Percentiles rank a stretch among this genome's conserved stretches.
phyloP scores from a whole-genome alignment of 2,888 invertebrate species.

The Carterocephalus palaemon region DNA sequence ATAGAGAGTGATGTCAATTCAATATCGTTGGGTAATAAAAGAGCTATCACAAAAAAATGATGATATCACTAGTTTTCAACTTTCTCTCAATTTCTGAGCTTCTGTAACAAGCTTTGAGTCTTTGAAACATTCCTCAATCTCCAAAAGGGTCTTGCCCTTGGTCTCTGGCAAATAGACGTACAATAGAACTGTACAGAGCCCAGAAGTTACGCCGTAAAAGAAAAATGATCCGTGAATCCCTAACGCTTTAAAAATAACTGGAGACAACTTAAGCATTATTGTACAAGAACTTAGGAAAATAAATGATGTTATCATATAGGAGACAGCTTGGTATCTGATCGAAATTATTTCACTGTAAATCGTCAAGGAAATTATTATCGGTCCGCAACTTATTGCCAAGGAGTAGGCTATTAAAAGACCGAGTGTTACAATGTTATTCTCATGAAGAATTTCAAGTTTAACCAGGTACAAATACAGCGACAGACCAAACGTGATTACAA shows the following conservation, averaged over 20 bases:
- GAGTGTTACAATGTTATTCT: neutral
- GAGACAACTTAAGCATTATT: conserved; percentile 5
- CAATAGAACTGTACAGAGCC: conserved; percentile 25
- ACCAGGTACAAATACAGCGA: conserved; percentile 10
- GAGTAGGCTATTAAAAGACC: conserved; percentile 7
- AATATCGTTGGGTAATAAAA: no score
- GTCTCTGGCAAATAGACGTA: conserved; percentile 36
- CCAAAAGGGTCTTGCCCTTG: conserved; percentile 36
- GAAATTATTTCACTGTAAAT: conserved; percentile 13
- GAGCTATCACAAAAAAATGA: no score
- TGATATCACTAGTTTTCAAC: no score
- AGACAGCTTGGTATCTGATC: conserved; percentile 2
- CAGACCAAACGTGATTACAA: neutral
- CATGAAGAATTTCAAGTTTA: neutral
- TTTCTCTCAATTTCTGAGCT: neutral
- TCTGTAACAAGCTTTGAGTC: neutral
- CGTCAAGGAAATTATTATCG: neutral
- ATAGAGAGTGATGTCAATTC: no score
- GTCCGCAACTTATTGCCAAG: conserved; percentile 1
- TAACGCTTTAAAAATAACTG: conserved; percentile 4
- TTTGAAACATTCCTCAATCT: conserved; percentile 32
- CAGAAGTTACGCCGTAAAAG: neutral
- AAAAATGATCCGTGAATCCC: conserved; percentile 12
- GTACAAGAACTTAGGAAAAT: conserved; percentile 2
- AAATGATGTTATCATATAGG: conserved; percentile 2